Conservation (phyloP, 2,113 vertebrate genomes). For the Crotalus horridus region DNA sequence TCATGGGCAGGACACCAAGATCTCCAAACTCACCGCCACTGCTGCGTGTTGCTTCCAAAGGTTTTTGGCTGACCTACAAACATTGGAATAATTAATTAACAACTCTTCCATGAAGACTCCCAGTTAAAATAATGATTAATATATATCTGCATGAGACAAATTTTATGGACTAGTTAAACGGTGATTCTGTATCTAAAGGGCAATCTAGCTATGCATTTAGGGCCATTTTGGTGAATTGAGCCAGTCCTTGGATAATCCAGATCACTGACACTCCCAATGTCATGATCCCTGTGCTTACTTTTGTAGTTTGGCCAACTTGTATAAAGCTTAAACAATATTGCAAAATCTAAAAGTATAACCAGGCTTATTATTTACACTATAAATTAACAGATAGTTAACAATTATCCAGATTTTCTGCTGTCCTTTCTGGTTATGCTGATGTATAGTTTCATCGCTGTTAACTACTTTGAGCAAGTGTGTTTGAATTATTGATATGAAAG, state of each 20-base stretch:
- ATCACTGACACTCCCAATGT: not conserved
- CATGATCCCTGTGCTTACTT: not conserved
- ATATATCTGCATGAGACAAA: not conserved
- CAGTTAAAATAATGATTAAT: not conserved
- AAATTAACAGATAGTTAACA: not conserved
- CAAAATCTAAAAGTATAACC: not conserved
- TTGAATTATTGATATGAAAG: not conserved
- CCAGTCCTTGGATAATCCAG: not conserved
- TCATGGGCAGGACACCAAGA: not conserved
- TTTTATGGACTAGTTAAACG: not conserved
- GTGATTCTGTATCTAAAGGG: not conserved
- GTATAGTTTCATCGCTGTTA: not conserved
- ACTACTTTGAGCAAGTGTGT: not conserved
- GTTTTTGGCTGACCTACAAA: conserved; percentile 18
- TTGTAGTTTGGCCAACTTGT: not conserved
- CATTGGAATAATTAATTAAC: not conserved
- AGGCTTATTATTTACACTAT: not conserved
- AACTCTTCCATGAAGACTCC: not conserved
- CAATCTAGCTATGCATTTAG: not conserved
- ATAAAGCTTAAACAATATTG: not conserved
- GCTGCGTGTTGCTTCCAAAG: conserved; percentile 18
- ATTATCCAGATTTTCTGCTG: not conserved
- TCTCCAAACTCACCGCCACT: not conserved
- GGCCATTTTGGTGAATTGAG: not conserved
- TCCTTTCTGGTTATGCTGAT: not conserved